Evolutionary conservation across 2,797 vertebrate genomes (phyloP).

Genomic region (Buceros bicornis): DNA sequence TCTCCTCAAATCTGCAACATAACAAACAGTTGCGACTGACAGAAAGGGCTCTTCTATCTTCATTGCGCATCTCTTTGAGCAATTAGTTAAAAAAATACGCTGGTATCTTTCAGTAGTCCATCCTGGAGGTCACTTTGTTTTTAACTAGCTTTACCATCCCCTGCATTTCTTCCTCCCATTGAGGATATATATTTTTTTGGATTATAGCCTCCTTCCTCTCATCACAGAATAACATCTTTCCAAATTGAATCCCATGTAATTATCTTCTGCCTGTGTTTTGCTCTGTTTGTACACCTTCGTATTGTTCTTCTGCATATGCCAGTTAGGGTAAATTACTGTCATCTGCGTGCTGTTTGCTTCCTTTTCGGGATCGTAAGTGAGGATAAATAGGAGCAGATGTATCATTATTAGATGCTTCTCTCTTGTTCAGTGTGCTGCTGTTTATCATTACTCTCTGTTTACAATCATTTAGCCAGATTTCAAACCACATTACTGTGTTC

Average conservation of each 20-base stretch:
- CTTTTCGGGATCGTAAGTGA: background rate
- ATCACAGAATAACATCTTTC: background rate
- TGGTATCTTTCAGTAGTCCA: background rate
- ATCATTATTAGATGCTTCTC: slow-evolving; percentile 12
- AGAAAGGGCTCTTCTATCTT: background rate
- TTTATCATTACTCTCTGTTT: slow-evolving; percentile 35
- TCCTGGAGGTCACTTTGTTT: background rate
- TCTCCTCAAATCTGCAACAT: background rate
- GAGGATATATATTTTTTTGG: background rate
- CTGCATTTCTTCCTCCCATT: background rate
- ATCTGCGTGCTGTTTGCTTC: background rate
- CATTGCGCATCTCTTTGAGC: background rate
- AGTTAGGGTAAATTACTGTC: background rate
- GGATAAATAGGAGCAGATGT: slow-evolving; percentile 27
- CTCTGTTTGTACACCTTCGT: background rate
- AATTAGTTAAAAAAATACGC: background rate
- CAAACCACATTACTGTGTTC: background rate
- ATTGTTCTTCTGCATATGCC: background rate
- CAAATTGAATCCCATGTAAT: background rate
- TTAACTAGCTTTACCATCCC: background rate
- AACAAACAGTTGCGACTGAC: background rate
- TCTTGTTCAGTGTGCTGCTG: background rate
- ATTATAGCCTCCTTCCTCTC: background rate
- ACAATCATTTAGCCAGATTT: slow-evolving; percentile 9
- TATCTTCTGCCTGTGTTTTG: background rate